phyloP scores from a whole-genome alignment of 2,888 invertebrate species.

The Phragmatobia fuliginosa region DNA sequence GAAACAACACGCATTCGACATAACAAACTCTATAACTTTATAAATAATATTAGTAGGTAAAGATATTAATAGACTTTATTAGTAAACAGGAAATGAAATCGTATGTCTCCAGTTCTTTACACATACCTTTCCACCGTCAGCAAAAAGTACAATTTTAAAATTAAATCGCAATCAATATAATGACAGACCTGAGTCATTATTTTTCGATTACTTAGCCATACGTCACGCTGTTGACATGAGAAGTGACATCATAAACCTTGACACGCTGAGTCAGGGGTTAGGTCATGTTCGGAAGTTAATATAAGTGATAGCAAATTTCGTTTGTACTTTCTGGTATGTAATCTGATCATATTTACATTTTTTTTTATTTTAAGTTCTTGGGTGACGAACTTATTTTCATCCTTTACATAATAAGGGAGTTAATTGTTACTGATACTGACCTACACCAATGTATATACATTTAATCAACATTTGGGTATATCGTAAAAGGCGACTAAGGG shows the following conservation, averaged over 20 bases:
- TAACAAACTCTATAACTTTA: too few species aligned
- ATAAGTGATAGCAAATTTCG: constrained; percentile 14
- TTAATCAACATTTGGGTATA: too few species aligned
- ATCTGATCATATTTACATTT: neutral
- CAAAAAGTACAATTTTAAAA: constrained; percentile 15
- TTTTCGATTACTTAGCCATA: constrained; percentile 45
- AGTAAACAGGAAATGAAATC: neutral
- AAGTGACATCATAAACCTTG: constrained; percentile 33
- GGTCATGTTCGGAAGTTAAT: constrained; percentile 24
- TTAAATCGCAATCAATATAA: constrained; percentile 24
- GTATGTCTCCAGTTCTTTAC: neutral
- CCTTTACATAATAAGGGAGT: neutral
- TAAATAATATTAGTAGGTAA: neutral
- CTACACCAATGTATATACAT: too few species aligned
- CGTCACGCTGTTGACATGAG: constrained; percentile 31
- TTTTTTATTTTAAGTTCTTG: neutral
- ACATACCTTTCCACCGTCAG: constrained; percentile 8
- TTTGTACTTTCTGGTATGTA: constrained; percentile 2
- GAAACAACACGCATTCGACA: too few species aligned
- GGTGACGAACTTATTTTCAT: neutral
- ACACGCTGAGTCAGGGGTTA: constrained; percentile 44
- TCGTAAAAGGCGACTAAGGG: too few species aligned
- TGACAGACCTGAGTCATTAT: constrained; percentile 35
- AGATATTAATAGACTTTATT: neutral
- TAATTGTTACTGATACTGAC: neutral